Evolutionary conservation across 2,888 invertebrate species (phyloP), one percentile per base, ranked within the genome.

Genomic region (Tupiocoris notatus): DNA sequence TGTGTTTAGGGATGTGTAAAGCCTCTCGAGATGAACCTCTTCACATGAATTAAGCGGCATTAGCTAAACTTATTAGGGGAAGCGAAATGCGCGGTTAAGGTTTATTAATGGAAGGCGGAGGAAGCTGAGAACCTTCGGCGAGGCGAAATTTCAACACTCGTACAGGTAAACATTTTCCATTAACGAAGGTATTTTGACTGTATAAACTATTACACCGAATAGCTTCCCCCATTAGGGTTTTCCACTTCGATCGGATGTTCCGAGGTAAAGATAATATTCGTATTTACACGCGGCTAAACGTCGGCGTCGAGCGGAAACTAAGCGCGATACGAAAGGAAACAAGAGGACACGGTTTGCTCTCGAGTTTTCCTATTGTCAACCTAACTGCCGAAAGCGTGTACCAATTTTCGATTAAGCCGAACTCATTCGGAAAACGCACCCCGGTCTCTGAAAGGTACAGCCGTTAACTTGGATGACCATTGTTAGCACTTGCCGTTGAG

Each of bases 351-450:
- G 22, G 67, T 67, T 67, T 56, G 67, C 57, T 56, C 22, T 56
- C 57, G 57, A 57, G 67, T 56, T 67, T 67, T 57, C 67, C 70
- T 54, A 70, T 25, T 70, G 70, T 70, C 59, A 39, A 59, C n/a
- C 70, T 70, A 59, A 70, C 59, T 58, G 21, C 59, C n/a, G 39
- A 12, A 39, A 39, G 39, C 12, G 39, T 3, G 2, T 59, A 57
- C 70, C 61, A 70, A 70, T 70, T 70, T 70, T 24, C 70, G 58
- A 70, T 70, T 70, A 70, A 20, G 39, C 39, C 39, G 39, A n/a
- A 39, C 39, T 39, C 39, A 39, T 39, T 39, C 39, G 39, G n/a
- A 39, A 12, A 39, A 39, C 39, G 39, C 6, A n/a, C 12, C 39
- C 12, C 39, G 39, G 39, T 39, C 12, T 39, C 12, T 12, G 39